Conservation (phyloP, 2,113 vertebrate genomes). For the Phycodurus eques region DNA sequence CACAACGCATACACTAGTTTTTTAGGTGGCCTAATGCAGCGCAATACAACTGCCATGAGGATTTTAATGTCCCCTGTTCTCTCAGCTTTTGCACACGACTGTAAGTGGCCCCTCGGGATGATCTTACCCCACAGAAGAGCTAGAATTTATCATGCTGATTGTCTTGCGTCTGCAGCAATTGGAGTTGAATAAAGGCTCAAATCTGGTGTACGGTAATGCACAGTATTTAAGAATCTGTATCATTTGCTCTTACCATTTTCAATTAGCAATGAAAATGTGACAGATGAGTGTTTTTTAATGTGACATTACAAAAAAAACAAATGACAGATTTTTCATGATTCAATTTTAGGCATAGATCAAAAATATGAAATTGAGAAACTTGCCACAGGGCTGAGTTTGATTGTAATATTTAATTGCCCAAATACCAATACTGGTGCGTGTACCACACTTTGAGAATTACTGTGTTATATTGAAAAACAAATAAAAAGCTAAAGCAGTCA, state of each 20-base stretch:
- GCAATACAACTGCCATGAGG: not conserved
- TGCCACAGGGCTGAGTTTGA: not conserved
- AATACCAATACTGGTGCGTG: no score
- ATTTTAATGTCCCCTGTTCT: not conserved
- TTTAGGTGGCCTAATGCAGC: not conserved
- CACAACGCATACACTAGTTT: not conserved
- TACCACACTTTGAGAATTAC: no score
- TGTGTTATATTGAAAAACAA: no score
- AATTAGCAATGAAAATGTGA: no score
- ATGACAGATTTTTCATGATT: not conserved
- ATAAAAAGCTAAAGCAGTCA: not conserved
- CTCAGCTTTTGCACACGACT: slow-evolving; percentile 2
- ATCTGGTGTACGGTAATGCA: slow-evolving; percentile 8
- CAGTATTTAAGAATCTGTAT: slow-evolving; percentile 1
- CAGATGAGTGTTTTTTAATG: not conserved
- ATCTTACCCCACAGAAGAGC: slow-evolving; percentile 19
- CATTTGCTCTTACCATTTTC: no score
- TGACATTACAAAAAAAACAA: not conserved
- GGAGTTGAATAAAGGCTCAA: slow-evolving; percentile 19
- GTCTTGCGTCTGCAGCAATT: slow-evolving; percentile 28
- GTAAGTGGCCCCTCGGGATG: slow-evolving; percentile 9
- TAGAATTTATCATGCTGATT: slow-evolving; percentile 33
- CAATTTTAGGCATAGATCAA: not conserved
- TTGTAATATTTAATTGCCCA: no score
- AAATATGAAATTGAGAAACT: not conserved